Conservation (phyloP, 2,797 vertebrate genomes). For the Galagoides demidoff region DNA sequence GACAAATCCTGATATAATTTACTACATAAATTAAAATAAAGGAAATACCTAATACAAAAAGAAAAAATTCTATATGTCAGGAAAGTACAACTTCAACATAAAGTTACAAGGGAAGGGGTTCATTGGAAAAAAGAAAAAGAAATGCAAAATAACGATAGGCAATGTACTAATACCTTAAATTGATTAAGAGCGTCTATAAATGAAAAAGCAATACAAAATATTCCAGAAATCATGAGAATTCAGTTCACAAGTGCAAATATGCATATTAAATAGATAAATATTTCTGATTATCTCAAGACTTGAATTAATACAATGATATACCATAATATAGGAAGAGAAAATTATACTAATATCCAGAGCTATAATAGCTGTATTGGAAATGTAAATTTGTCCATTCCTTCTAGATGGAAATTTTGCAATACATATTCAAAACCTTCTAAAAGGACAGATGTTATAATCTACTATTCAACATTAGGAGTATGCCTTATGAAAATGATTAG, state of each 20-base stretch:
- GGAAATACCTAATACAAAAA: not conserved
- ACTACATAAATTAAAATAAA: not conserved
- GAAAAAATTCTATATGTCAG: not conserved
- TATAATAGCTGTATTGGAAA: not conserved
- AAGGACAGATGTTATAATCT: not conserved
- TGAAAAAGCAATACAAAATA: not conserved
- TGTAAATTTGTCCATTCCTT: not conserved
- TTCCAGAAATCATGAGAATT: not conserved
- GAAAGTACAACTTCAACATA: not conserved
- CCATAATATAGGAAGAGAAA: not conserved
- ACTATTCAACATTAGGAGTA: not conserved
- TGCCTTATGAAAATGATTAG: not conserved
- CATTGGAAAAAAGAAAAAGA: not conserved
- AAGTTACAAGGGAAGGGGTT: not conserved
- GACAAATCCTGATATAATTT: not conserved
- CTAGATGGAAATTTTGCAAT: conserved; percentile 1
- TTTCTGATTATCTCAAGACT: not conserved
- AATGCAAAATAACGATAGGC: not conserved
- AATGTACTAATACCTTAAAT: not conserved
- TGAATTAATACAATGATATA: not conserved
- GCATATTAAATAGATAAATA: not conserved
- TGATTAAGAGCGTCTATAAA: not conserved
- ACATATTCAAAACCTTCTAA: not conserved
- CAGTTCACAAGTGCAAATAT: not conserved
- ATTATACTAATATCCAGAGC: not conserved